Base-by-base conservation (phyloP, 2,888 invertebrate species). In the Drosophila quasianomalipes region DNA sequence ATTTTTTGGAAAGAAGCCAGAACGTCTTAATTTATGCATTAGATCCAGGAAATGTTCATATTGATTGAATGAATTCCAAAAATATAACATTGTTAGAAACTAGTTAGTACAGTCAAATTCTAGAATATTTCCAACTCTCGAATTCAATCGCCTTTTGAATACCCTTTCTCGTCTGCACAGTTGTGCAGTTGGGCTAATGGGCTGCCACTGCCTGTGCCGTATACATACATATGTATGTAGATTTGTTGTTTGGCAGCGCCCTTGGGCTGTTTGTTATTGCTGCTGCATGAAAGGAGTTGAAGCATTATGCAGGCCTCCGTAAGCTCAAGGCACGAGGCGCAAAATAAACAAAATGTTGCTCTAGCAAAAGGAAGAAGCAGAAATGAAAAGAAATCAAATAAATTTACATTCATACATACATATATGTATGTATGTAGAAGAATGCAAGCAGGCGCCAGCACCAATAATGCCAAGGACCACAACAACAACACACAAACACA, bases 381-480 rank as follows among this genome's bases (percentile, higher is more conserved):
- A 44, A 66, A 66, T 51, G 41, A 44, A 64, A 69, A 84, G 71
- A 85, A 85, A 85, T 85, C 83, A 83, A 83, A 83, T 83, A 83
- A 83, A 83, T 83, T 83, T 83, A 81, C 83, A 85, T 85, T 78
- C 81, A 78, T 85, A 31, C 16, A 22, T 22, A 22, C 1, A 22
- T 31, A 41, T 58, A 59, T 78, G 61, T 22, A 22, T 31, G 58
- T 58, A 59, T 78, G 61, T 68, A 68, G 76, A 78, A 78, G 83
- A 78, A 70, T 73, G 73, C 79, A 75, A 53, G 55, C 70, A 22
- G 49, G 52, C 57, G 44, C 49, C 72, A 70, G 57, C 39, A 31
- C 19, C 37, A 39, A n/a, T 26, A n/a, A 14, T 37, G 37, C 22
- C 41, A 28, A 10, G 5, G 30, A 31, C 19, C 28, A 19, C 47